These are phyloP conservation scores for Pangasius larnaudii DNA, from an alignment of 2,797 vertebrate genomes.

Conservation along the genomic window DNA sequence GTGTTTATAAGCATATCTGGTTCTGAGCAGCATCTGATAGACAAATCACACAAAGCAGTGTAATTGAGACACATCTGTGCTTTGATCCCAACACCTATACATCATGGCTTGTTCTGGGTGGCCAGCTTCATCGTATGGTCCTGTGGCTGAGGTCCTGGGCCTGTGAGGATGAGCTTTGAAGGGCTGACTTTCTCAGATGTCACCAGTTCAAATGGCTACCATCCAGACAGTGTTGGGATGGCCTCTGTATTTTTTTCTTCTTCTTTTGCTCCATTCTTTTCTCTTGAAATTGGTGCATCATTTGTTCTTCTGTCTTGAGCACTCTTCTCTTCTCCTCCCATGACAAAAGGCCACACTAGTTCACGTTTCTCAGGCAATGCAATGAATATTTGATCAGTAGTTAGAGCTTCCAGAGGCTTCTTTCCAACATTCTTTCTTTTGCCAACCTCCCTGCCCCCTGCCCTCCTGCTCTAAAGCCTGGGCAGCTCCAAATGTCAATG, in stretches of 20 bases:
- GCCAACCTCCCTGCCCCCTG: constrained; percentile 58
- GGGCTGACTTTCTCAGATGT: background rate
- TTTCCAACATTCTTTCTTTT: constrained; percentile 64
- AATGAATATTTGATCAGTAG: constrained; percentile 77
- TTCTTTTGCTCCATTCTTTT: background rate
- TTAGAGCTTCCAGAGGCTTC: constrained; percentile 64
- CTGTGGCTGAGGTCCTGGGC: constrained; percentile 48
- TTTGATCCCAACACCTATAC: background rate
- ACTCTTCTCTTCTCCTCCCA: constrained; percentile 4
- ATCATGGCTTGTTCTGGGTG: background rate
- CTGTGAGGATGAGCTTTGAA: constrained; percentile 49
- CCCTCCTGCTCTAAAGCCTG: constrained; percentile 72
- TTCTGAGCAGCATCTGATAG: constrained; percentile 49
- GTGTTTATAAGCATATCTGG: constrained; percentile 20
- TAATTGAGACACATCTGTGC: constrained; percentile 59
- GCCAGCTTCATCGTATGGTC: constrained; percentile 64
- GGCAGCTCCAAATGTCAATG: constrained; percentile 82
- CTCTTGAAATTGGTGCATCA: constrained; percentile 41
- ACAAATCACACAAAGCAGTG: background rate
- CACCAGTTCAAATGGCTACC: background rate
- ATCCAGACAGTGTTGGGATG: constrained; percentile 32
- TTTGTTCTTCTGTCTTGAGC: constrained; percentile 22
- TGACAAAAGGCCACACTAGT: constrained; percentile 44
- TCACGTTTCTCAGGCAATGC: constrained; percentile 64
- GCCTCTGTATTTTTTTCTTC: constrained; percentile 5